A percentile compares a stretch with the other conserved stretches of the same genome.
These are phyloP conservation scores for Watsonalla binaria DNA, from an alignment of 2,888 invertebrate genomes.

Conservation along the genomic window DNA sequence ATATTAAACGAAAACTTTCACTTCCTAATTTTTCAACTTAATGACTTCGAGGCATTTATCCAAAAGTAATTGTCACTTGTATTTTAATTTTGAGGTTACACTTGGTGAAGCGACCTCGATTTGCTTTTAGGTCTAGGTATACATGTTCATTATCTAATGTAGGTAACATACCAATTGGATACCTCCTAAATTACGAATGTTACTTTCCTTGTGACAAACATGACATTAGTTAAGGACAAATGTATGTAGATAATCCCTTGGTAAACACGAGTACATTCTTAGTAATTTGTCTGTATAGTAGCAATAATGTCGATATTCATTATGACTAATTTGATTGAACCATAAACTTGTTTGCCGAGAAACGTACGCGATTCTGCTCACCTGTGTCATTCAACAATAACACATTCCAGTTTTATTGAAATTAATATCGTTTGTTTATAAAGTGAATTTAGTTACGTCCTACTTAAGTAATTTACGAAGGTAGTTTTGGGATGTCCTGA, in stretches of 20 bases:
- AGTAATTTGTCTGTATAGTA: neutral
- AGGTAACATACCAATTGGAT: neutral
- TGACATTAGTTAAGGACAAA: no score
- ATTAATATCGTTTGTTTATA: neutral
- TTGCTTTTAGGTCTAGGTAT: neutral
- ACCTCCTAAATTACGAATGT: neutral
- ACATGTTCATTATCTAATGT: neutral
- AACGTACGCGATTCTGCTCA: neutral
- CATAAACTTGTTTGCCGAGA: neutral
- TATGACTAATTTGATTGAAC: neutral
- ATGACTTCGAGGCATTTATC: neutral
- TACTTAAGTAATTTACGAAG: neutral
- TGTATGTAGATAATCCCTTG: no score
- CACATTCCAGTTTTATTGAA: neutral
- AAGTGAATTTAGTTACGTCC: neutral
- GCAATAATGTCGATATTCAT: neutral
- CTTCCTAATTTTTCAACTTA: slow-evolving; percentile 6
- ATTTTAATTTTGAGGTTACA: neutral
- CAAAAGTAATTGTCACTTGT: neutral
- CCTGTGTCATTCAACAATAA: neutral
- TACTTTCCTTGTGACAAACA: neutral
- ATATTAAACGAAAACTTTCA: slow-evolving; percentile 12
- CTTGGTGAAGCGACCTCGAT: neutral
- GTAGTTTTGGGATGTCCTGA: neutral
- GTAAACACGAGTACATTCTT: no score